Conservation (phyloP, 2,797 vertebrate species). For the Liasis olivaceus region DNA sequence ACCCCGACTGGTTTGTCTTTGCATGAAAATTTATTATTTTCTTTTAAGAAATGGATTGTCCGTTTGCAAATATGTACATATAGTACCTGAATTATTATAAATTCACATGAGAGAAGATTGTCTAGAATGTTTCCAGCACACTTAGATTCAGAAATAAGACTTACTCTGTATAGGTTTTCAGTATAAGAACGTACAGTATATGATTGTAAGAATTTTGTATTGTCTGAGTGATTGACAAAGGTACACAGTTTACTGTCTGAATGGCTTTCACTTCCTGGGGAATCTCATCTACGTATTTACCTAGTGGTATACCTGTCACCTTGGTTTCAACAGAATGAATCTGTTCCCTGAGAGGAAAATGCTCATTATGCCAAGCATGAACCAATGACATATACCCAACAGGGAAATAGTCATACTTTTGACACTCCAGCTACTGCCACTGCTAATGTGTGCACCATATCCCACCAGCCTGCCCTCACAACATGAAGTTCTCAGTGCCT, state of each 20-base stretch:
- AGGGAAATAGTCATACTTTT: background rate
- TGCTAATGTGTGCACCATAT: background rate
- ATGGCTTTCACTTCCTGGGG: background rate
- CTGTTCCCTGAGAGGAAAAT: background rate
- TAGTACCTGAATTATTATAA: conserved; percentile 59
- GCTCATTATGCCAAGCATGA: background rate
- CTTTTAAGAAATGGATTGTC: conserved; percentile 56
- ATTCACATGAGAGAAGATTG: conserved; percentile 59
- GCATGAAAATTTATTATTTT: conserved; percentile 56
- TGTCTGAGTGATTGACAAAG: background rate
- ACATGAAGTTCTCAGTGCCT: no score
- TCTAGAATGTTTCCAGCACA: background rate
- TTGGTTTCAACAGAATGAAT: background rate
- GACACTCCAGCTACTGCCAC: background rate
- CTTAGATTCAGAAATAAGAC: background rate
- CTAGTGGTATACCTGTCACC: background rate
- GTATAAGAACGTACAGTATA: conserved; percentile 23
- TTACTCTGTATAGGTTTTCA: conserved; percentile 50
- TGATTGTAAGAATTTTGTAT: background rate
- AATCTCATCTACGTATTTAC: background rate
- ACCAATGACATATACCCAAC: background rate
- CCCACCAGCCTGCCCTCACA: background rate
- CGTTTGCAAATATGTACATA: conserved; percentile 54
- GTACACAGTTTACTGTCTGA: background rate
- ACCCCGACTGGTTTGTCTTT: conserved; percentile 43